Evolutionary conservation across 2,113 vertebrate genomes (phyloP).

Genomic region (Oncorhynchus tshawytscha): DNA sequence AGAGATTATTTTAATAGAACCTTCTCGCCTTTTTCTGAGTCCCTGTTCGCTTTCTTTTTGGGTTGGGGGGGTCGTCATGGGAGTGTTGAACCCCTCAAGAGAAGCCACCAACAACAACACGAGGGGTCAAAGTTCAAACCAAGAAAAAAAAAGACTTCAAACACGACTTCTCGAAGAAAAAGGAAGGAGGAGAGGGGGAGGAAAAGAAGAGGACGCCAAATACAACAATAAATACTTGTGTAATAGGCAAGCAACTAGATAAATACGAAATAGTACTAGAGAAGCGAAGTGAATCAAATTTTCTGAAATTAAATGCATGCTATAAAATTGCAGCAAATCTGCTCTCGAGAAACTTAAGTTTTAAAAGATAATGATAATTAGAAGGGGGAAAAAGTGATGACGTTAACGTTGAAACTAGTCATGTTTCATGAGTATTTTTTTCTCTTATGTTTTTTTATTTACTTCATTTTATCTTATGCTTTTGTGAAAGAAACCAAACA

Average conservation of each 20-base stretch:
- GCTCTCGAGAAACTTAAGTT: slow-evolving; percentile 77
- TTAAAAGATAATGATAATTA: slow-evolving; percentile 74
- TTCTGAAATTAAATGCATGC: slow-evolving; percentile 80
- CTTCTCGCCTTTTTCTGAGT: slow-evolving; percentile 74
- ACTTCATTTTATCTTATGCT: slow-evolving; percentile 55
- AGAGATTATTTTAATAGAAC: slow-evolving; percentile 75
- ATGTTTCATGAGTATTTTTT: slow-evolving; percentile 70
- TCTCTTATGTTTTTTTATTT: slow-evolving; percentile 54
- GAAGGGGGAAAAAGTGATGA: slow-evolving; percentile 67
- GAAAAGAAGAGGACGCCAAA: slow-evolving; percentile 72
- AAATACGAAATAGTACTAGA: slow-evolving; percentile 67
- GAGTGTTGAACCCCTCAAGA: slow-evolving; percentile 39
- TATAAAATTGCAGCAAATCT: slow-evolving; percentile 77
- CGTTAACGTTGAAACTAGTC: slow-evolving; percentile 68
- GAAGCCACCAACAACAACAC: slow-evolving; percentile 43
- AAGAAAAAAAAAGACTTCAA: slow-evolving; percentile 48
- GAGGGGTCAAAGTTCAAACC: slow-evolving; percentile 50
- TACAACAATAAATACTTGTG: slow-evolving; percentile 49
- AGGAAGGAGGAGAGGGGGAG: slow-evolving; percentile 68
- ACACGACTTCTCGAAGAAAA: slow-evolving; percentile 61
- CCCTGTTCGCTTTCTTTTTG: slow-evolving; percentile 70
- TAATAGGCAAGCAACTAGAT: slow-evolving; percentile 47
- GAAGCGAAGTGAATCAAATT: slow-evolving; percentile 72
- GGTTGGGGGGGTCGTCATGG: slow-evolving; percentile 32
- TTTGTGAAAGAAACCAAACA: slow-evolving; percentile 70